Base-by-base conservation (phyloP, 2,797 vertebrate species). In the Liasis olivaceus region DNA sequence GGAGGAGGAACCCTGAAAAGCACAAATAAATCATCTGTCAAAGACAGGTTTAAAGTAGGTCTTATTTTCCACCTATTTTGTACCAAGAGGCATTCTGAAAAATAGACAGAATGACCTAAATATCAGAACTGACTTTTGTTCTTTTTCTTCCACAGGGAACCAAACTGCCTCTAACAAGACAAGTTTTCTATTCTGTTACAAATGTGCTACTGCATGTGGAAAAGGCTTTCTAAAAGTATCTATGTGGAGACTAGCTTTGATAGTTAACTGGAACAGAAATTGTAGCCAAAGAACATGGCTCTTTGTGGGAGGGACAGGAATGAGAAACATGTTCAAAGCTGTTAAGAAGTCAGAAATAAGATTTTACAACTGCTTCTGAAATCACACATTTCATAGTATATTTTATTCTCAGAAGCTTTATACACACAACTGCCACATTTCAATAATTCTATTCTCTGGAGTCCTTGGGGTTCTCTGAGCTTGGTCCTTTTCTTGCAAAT, bases 71-170 rank as follows among this genome's bases (percentile, higher is more conserved):
- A 95, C 87, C 9, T 59, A 92, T 72, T 72, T 60, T 95, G 92
- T 15, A 47, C 24, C 84, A 94, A 96, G n/a, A 86, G 5, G 92
- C 36, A 91, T 95, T 88, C 14, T 94, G 88, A 97, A 94, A 69
- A 93, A 88, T 24, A 63, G 28, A 92, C 3, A 90, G 12, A 56
- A 81, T 77, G 93, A 92, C 56, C 66, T 4, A n/a, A 84, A 96
- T 95, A 95, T 56, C 94, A 91, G 54, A 31, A 58, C 89, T 95
- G 63, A 91, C 11, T 81, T 94, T 96, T 93, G 3, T 88, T 94
- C 3, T 89, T 95, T 95, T 90, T 89, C 63, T 92, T 94, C 91
- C 58, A 89, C 4, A 87, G 66, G 60, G 54, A 94, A 94, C 77
- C 92, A 87, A 84, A 93, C 28, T 42, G 54, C 5, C 66, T 89